A percentile compares a stretch with the other conserved stretches of the same genome.
phyloP scores from a whole-genome alignment of 2,797 vertebrate genomes.

The Sebastes vulpes region DNA sequence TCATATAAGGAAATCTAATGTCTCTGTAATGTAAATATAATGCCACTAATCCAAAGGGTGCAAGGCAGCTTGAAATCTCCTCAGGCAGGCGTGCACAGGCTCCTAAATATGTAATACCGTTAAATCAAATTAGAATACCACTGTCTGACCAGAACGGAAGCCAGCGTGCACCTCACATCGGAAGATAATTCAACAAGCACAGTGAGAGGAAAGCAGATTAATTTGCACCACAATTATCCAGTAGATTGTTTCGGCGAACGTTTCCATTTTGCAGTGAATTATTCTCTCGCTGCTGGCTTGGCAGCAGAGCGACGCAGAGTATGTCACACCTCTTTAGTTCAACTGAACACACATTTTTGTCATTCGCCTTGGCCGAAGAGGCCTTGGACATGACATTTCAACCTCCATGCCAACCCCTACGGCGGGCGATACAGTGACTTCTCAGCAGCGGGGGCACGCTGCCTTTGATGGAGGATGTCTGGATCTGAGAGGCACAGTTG shows the following conservation, averaged over 20 bases:
- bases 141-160: conserved; percentile 65
- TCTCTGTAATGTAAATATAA: conserved; percentile 78
- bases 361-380: conserved; percentile 67
- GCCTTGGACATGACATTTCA: conserved; percentile 57
- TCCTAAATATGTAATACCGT: conserved; percentile 74
- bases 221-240: conserved; percentile 67
- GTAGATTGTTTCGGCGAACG: conserved; percentile 59
- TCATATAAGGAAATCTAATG: conserved; percentile 58
- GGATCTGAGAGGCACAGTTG: conserved; percentile 50
- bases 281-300: conserved; percentile 39
- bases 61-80: conserved; percentile 68
- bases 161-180: conserved; percentile 32
- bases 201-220: conserved; percentile 58
- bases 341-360: conserved; percentile 60
- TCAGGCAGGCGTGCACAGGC: conserved; percentile 57
- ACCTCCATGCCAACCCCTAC: conserved; percentile 48
- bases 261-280: conserved; percentile 56
- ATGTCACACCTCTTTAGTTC: conserved; percentile 59
- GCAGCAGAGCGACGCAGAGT: conserved; percentile 23
- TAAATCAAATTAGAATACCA: conserved; percentile 76
- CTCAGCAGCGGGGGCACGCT: conserved; percentile 38
- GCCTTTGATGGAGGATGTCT: conserved; percentile 52
- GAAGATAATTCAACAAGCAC: conserved; percentile 61
- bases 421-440: conserved; percentile 11
- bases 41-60: conserved; percentile 65